phyloP scores from a whole-genome alignment of 2,888 invertebrate genomes.

The Melanchra persicariae region DNA sequence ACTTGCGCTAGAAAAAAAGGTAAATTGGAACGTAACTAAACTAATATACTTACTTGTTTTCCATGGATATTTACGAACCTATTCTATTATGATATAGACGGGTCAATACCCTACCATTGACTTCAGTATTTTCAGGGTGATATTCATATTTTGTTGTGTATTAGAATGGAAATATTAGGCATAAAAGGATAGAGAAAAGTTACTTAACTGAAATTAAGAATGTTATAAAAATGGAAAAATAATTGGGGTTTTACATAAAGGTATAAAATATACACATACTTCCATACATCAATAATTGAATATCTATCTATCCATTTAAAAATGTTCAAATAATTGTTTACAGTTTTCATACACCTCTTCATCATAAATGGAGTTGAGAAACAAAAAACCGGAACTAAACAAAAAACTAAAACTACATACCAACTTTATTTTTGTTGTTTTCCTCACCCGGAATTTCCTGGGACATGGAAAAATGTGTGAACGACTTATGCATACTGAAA shows the following conservation, averaged over 20 bases:
- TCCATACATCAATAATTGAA: neutral
- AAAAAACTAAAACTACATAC: neutral
- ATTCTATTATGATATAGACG: neutral
- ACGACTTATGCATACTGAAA: conserved; percentile 2
- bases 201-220: neutral
- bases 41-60: neutral
- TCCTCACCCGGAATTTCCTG: conserved; percentile 35
- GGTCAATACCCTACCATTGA: conserved; percentile 7
- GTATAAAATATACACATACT: too few species aligned
- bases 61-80: neutral
- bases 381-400: conserved; percentile 21
- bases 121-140: neutral
- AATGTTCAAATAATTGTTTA: neutral
- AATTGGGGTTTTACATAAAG: neutral
- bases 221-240: neutral
- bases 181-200: neutral
- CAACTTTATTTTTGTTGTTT: conserved; percentile 6
- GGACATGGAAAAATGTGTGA: conserved; percentile 36
- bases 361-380: neutral
- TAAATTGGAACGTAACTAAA: neutral
- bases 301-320: neutral
- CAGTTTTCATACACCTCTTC: neutral
- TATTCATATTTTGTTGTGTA: neutral
- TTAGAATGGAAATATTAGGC: neutral
- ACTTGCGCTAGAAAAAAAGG: conserved; percentile 10